Percentiles rank a stretch among this genome's conserved stretches.
These are phyloP conservation scores for Rhea pennata DNA, from an alignment of 2,113 vertebrate species.

Conservation along the genomic window DNA sequence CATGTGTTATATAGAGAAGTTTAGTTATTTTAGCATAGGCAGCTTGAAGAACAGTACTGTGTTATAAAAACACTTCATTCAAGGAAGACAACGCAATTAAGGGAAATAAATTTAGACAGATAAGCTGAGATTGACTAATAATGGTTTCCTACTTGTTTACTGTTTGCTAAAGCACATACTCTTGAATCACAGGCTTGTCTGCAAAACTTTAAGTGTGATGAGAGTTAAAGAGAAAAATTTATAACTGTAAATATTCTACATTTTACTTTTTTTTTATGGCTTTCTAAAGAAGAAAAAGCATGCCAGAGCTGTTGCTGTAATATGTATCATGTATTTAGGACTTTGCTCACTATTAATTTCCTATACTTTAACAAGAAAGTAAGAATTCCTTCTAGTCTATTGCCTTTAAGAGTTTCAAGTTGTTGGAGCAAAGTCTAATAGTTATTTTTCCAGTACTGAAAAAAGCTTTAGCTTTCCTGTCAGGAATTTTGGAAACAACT, in stretches of 20 bases:
- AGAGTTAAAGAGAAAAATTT: not conserved
- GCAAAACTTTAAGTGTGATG: not conserved
- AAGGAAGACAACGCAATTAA: not conserved
- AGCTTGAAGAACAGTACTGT: not conserved
- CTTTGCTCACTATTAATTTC: not conserved
- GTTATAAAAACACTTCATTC: not conserved
- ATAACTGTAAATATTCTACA: not conserved
- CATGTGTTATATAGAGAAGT: not conserved
- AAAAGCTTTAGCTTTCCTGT: not conserved
- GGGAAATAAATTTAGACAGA: not conserved
- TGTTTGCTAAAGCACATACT: not conserved
- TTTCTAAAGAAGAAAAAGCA: not conserved
- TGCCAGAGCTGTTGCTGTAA: fast-evolving
- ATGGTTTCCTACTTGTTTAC: not conserved
- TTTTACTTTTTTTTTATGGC: not conserved
- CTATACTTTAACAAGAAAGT: not conserved
- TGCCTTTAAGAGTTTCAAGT: not conserved
- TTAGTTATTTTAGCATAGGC: not conserved
- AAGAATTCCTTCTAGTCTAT: not conserved
- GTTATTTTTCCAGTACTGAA: not conserved
- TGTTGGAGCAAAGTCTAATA: not conserved
- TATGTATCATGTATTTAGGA: not conserved
- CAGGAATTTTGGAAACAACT: not conserved
- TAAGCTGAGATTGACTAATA: fast-evolving
- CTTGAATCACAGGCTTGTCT: not conserved